phyloP scores from a whole-genome alignment of 1,140 invertebrate species.

The Bombus confusus region DNA sequence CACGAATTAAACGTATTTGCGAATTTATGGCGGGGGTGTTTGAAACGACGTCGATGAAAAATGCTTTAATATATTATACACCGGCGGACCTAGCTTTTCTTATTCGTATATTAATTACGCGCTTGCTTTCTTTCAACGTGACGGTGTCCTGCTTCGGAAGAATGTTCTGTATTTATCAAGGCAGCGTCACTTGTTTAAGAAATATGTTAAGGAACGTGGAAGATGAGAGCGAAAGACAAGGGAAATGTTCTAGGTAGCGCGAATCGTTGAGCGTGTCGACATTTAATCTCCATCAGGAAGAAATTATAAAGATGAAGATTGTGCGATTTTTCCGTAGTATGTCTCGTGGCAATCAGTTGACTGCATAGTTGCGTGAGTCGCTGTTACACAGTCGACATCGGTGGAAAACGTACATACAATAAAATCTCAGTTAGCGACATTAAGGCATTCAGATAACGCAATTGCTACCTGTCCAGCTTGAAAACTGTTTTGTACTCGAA shows the following conservation, averaged over 20 bases:
- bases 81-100: neutral
- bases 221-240: neutral
- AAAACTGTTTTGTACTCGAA: neutral
- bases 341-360: neutral
- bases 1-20: neutral
- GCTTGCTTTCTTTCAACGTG: neutral
- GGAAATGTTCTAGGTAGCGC: neutral
- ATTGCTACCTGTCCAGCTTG: constrained; percentile 3
- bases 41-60: constrained; percentile 4
- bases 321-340: neutral
- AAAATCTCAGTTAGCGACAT: constrained; percentile 1
- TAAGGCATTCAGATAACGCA: neutral
- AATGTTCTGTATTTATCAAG: neutral
- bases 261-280: constrained; percentile 4
- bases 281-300: neutral
- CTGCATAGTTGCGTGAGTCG: neutral
- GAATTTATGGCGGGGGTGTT: constrained; percentile 6
- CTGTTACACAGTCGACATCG: neutral
- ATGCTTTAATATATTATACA: constrained; percentile 21
- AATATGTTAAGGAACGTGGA: neutral
- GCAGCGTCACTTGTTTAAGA: neutral
- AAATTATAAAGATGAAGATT: no score
- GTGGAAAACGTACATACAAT: neutral
- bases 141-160: no score
- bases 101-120: neutral